phyloP scores from a whole-genome alignment of 2,888 invertebrate genomes.

The Amphipoea lucens region DNA sequence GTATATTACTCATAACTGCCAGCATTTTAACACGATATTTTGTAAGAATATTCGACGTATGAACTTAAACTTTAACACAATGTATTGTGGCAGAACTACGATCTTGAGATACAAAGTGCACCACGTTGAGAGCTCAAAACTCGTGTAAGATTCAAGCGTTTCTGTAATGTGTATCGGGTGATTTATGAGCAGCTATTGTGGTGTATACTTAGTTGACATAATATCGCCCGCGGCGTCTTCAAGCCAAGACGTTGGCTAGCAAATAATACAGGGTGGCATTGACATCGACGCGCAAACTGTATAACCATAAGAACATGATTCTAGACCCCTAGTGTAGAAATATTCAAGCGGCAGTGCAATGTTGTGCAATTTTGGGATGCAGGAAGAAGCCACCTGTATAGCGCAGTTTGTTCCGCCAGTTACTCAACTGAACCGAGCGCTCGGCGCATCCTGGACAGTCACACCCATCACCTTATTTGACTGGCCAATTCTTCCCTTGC shows the following conservation, averaged over 20 bases:
- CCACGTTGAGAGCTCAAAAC: slow-evolving; percentile 18
- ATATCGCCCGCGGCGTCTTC: not conserved
- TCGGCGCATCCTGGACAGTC: no score
- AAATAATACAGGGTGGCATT: not conserved
- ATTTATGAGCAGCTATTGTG: slow-evolving; percentile 41
- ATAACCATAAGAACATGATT: not conserved
- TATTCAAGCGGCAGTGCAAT: not conserved
- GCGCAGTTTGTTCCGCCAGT: no score
- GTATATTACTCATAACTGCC: not conserved
- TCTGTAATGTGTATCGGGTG: slow-evolving; percentile 27
- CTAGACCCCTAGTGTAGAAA: not conserved
- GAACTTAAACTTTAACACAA: slow-evolving; percentile 3
- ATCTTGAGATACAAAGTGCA: slow-evolving; percentile 2
- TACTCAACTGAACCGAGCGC: no score
- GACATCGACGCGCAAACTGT: not conserved
- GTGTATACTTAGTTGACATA: slow-evolving; percentile 8
- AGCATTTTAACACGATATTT: not conserved
- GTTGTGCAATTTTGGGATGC: no score
- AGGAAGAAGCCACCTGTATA: no score
- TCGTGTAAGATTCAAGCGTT: slow-evolving; percentile 40
- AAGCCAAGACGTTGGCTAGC: slow-evolving; percentile 4
- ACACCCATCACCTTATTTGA: no score
- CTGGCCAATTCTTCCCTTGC: no score
- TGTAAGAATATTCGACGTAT: not conserved
- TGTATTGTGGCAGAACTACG: slow-evolving; percentile 17